Percentiles rank a stretch among this genome's conserved stretches.
Conservation (phyloP, 1,140 invertebrate species). For the Brachionus angularis region DNA sequence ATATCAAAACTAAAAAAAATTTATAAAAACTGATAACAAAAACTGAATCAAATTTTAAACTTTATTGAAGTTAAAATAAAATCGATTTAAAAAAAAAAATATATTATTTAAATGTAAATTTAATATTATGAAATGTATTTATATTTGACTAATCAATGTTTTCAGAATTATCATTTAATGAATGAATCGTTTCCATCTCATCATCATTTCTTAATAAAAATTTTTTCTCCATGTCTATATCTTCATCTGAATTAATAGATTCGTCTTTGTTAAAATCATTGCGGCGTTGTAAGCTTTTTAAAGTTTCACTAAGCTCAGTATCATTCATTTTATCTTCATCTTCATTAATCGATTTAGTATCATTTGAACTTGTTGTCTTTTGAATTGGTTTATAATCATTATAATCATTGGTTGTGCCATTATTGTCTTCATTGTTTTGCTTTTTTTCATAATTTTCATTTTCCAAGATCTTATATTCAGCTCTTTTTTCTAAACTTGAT, state of each 20-base stretch:
- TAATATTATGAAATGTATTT: no score
- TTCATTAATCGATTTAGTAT: background rate
- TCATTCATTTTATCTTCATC: conserved; percentile 31
- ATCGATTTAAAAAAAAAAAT: no score
- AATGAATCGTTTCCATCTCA: background rate
- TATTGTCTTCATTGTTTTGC: background rate
- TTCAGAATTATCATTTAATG: background rate
- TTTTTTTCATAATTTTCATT: background rate
- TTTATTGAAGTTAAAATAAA: no score
- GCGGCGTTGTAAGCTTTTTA: conserved; percentile 5
- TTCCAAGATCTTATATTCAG: background rate
- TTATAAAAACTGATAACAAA: no score
- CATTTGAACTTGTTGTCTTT: no score
- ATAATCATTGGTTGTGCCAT: no score
- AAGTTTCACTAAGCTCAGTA: conserved; percentile 18
- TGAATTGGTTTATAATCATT: no score
- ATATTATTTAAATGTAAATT: no score
- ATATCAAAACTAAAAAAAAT: no score
- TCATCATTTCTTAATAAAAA: background rate
- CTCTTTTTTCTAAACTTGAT: conserved; percentile 18
- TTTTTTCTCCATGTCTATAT: background rate
- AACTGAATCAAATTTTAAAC: no score
- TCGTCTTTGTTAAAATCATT: conserved; percentile 9
- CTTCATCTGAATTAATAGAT: background rate
- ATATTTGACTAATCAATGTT: background rate